A percentile compares a stretch with the other conserved stretches of the same genome.
These are phyloP conservation scores for Anaspis maculata DNA, from an alignment of 2,888 invertebrate species.

Conservation along the genomic window DNA sequence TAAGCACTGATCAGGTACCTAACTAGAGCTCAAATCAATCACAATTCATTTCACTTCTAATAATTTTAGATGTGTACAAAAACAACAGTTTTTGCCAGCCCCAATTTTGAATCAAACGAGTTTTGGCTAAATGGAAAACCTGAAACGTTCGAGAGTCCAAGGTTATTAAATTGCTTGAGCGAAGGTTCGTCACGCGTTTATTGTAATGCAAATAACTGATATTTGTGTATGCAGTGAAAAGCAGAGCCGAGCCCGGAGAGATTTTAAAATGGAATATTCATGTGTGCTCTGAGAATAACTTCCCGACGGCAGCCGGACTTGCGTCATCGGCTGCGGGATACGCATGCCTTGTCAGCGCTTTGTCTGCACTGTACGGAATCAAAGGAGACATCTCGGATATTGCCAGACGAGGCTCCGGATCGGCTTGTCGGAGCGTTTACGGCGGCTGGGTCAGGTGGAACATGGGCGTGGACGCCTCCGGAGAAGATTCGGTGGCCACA, in stretches of 20 bases:
- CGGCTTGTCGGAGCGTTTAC: constrained; percentile 89
- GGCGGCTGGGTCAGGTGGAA: constrained; percentile 87
- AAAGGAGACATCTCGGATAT: constrained; percentile 65
- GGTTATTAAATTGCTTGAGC: constrained; percentile 68
- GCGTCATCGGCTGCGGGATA: constrained; percentile 99
- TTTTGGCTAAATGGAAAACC: constrained; percentile 89
- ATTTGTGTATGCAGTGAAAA: constrained; percentile 41
- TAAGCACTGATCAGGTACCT: constrained; percentile 56
- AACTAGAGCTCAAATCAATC: constrained; percentile 46
- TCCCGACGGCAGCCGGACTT: constrained; percentile 96
- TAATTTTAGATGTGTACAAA: constrained; percentile 69
- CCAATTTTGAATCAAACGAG: constrained; percentile 62
- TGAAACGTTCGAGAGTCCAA: constrained; percentile 61
- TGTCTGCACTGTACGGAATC: constrained; percentile 68
- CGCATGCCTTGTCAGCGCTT: constrained; percentile 78
- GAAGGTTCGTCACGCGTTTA: constrained; percentile 49
- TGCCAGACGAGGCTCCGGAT: constrained; percentile 86
- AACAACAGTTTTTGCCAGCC: constrained; percentile 74
- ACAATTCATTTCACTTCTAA: too few species aligned
- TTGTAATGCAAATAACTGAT: constrained; percentile 6
- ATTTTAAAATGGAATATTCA: constrained; percentile 64
- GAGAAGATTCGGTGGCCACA: constrained; percentile 67
- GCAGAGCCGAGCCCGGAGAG: constrained; percentile 41
- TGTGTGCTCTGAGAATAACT: constrained; percentile 89
- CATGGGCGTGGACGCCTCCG: constrained; percentile 53